Evolutionary conservation across 2,113 vertebrate genomes (phyloP), one percentile per base, ranked within the genome.

Genomic region (Vidua chalybeata): DNA sequence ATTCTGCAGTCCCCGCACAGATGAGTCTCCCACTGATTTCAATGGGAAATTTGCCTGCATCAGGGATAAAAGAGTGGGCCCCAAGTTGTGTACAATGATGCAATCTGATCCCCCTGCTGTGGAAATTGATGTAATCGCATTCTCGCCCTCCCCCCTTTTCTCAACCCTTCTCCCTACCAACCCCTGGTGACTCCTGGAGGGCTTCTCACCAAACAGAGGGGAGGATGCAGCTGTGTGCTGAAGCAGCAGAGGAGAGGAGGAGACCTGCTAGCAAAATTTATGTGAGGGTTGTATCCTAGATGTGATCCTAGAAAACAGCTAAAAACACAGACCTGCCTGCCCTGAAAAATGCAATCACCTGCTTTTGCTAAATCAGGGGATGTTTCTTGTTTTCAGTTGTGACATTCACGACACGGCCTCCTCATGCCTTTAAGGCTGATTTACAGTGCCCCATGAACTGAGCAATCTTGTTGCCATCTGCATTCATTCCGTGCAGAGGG

Each of bases 101-200:
- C 92, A 96, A 92, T 92, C 85, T 43, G 91, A 96, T 96, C 91
- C 90, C 81, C 94, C 93, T 93, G 90, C 92, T 88, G 96, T 83
- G 96, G 88, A 96, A 95, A 94, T 93, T 90, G 96, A 94, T 95
- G 94, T 94, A 90, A 96, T 91, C 79, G 14, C 84, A 81, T 95
- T 90, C 78, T 95, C 51, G 4, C 72, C 84, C 87, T 75, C 58
- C 79, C 94, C 68, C 68, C 26, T 84, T 54, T 86, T 81, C 77
- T 62, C 48, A 85, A 2, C 46, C 41, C 68, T 49, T 79, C 87
- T 71, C 72, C 66, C 61, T 30, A 58, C 58, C 66, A 92, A 27
- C 66, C 78, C 80, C 39, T 17, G 54, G 84, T 91, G 89, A 39
- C 59, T 96, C 77, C 91, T 80, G 81, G 85, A 84, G 83, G 71